phyloP scores from a whole-genome alignment of 2,888 invertebrate species.

The Choristoneura rosaceana region DNA sequence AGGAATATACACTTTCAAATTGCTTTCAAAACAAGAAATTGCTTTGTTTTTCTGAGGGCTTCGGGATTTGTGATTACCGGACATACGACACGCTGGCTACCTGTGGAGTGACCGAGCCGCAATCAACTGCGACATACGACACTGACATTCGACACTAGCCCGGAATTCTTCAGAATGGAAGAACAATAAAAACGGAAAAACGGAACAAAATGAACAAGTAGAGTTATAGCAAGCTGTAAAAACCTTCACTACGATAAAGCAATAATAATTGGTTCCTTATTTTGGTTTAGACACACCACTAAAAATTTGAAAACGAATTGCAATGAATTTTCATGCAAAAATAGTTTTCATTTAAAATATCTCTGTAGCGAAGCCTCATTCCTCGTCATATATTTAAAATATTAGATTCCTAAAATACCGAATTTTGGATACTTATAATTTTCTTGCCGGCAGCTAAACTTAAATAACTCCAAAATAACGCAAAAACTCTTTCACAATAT shows the following conservation, averaged over 20 bases:
- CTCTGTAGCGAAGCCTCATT: too few species aligned
- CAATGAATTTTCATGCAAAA: too few species aligned
- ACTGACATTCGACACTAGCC: constrained; percentile 47
- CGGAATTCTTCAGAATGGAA: neutral
- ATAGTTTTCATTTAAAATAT: too few species aligned
- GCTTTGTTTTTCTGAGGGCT: neutral
- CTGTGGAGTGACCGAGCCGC: constrained; percentile 15
- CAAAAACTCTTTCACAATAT: too few species aligned
- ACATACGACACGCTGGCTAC: constrained; percentile 25
- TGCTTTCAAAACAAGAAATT: neutral
- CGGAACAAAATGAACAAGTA: neutral
- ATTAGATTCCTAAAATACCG: too few species aligned
- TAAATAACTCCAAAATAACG: too few species aligned
- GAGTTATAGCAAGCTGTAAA: neutral
- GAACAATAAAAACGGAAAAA: neutral
- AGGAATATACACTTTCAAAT: neutral
- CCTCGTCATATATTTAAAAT: too few species aligned
- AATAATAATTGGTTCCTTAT: neutral
- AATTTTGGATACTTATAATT: too few species aligned
- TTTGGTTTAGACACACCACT: neutral
- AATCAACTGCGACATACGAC: constrained; percentile 36
- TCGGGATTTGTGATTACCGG: constrained; percentile 18
- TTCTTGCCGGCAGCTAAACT: too few species aligned
- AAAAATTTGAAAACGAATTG: neutral
- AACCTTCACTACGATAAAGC: neutral